Percentiles rank a stretch among this genome's conserved stretches.
These are phyloP conservation scores for Dolichoris vasculosae DNA, from an alignment of 1,140 invertebrate genomes.

Conservation along the genomic window DNA sequence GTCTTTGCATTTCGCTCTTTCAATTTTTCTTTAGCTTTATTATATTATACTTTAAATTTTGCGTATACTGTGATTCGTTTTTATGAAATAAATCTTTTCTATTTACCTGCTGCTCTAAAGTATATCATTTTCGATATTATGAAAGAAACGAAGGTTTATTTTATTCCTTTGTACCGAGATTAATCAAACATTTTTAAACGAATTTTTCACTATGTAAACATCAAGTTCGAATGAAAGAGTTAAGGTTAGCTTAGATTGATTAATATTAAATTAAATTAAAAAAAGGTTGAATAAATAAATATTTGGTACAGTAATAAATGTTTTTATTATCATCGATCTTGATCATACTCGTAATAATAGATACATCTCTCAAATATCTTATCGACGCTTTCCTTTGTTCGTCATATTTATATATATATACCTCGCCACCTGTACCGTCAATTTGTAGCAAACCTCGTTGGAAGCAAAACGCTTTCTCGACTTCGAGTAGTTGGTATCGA, in stretches of 20 bases:
- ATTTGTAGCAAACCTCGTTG: slow-evolving; percentile 26
- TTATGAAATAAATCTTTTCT: too few relatives aligned
- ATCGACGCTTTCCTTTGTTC: slow-evolving; percentile 4
- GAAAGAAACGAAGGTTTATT: too few relatives aligned
- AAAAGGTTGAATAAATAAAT: background rate
- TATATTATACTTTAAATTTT: too few relatives aligned
- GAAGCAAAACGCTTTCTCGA: slow-evolving; percentile 41
- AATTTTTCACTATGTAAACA: too few relatives aligned
- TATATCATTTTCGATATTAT: too few relatives aligned
- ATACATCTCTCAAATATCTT: slow-evolving; percentile 42
- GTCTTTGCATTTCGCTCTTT: background rate
- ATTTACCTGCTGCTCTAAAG: too few relatives aligned
- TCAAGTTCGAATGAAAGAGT: too few relatives aligned
- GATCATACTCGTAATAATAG: slow-evolving; percentile 38
- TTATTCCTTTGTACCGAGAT: too few relatives aligned
- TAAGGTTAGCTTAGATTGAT: too few relatives aligned
- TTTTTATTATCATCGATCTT: slow-evolving; percentile 51
- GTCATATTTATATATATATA: slow-evolving; percentile 14
- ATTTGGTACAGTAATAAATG: slow-evolving; percentile 53
- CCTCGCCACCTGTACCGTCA: background rate
- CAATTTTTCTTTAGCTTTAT: too few relatives aligned
- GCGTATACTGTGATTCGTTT: too few relatives aligned
- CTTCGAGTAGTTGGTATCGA: background rate
- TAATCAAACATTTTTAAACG: too few relatives aligned
- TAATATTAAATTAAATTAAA: background rate